Conservation (phyloP, 2,797 vertebrate genomes). For the Microchirus variegatus region DNA sequence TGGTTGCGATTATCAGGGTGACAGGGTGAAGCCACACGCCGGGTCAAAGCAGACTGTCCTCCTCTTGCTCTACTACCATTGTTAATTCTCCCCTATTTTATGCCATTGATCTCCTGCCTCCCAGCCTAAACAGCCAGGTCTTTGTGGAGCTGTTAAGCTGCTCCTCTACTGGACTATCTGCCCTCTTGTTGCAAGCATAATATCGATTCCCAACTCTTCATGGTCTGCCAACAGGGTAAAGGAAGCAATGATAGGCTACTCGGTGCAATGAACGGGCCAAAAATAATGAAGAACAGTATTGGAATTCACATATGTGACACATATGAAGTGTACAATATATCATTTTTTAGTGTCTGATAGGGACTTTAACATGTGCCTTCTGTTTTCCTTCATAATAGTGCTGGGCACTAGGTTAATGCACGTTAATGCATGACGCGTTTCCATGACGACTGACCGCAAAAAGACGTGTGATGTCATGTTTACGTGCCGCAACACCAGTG, state of each 20-base stretch:
- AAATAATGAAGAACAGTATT: conserved; percentile 3
- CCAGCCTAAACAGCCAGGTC: conserved; percentile 57
- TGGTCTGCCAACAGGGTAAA: conserved; percentile 19
- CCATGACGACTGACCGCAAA: too few relatives aligned
- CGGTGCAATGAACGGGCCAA: conserved; percentile 1
- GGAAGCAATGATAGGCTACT: conserved; percentile 14
- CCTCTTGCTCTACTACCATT: conserved; percentile 60
- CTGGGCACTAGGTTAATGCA: too few relatives aligned
- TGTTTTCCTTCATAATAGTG: too few relatives aligned
- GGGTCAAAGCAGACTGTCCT: conserved; percentile 62
- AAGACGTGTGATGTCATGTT: too few relatives aligned
- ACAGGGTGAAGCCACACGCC: conserved; percentile 51
- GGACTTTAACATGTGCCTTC: too few relatives aligned
- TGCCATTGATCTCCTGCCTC: conserved; percentile 76
- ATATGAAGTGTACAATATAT: background rate
- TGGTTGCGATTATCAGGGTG: conserved; percentile 53
- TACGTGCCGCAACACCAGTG: too few relatives aligned
- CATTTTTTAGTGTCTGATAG: too few relatives aligned
- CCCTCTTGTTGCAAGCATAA: conserved; percentile 42
- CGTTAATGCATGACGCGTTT: too few relatives aligned
- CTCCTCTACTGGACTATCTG: conserved; percentile 55
- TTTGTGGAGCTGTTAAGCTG: conserved; percentile 72
- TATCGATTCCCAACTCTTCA: conserved; percentile 54
- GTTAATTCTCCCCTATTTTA: conserved; percentile 74
- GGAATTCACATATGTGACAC: background rate